phyloP scores from a whole-genome alignment of 2,797 vertebrate genomes.

The Myiothlypis chrysogaster region DNA sequence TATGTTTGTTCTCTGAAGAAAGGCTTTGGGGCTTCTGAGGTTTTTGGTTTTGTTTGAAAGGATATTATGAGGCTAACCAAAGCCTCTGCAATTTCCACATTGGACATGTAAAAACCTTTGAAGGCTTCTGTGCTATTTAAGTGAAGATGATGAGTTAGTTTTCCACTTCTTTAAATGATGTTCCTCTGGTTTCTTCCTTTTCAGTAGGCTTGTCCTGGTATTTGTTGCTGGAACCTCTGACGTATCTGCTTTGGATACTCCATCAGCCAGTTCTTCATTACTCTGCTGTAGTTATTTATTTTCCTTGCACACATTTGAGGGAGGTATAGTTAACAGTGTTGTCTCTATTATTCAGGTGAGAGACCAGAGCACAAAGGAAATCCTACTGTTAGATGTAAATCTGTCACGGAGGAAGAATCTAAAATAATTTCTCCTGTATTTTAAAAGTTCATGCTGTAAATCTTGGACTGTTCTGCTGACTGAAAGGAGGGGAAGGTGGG shows the following conservation, averaged over 20 bases:
- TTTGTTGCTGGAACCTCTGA: neutral
- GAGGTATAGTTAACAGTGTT: neutral
- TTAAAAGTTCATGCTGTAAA: neutral
- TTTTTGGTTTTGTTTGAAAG: neutral
- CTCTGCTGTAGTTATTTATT: neutral
- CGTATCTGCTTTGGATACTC: neutral
- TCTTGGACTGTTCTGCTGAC: neutral
- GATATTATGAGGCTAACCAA: neutral
- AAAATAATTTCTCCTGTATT: neutral
- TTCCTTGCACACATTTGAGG: neutral
- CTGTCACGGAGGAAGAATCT: neutral
- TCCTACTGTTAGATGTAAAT: neutral
- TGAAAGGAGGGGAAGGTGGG: neutral
- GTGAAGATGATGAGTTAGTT: neutral
- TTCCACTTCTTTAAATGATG: neutral
- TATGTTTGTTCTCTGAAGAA: neutral
- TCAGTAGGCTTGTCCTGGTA: neutral
- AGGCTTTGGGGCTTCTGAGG: neutral
- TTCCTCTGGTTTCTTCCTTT: neutral
- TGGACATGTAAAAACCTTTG: neutral
- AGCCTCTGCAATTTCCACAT: neutral
- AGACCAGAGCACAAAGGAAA: neutral
- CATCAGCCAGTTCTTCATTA: neutral
- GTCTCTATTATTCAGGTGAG: neutral
- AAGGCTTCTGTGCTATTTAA: neutral